These are phyloP conservation scores for Pteropus alecto DNA, from an alignment of 2,113 vertebrate genomes.

Conservation along the genomic window DNA sequence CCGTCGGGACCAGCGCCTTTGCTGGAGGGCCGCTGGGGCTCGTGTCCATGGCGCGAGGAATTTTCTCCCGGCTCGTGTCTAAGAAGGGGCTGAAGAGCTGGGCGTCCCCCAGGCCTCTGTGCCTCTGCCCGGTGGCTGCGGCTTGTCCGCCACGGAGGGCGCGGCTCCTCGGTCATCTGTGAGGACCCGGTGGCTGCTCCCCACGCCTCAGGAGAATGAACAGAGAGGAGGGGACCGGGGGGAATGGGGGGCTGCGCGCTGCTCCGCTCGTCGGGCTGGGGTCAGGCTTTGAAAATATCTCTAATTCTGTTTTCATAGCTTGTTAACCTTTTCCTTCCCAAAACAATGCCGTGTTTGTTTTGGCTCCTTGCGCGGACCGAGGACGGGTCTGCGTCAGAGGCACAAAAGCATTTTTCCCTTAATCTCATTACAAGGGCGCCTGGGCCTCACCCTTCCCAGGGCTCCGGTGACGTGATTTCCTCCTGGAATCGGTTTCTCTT, in stretches of 20 bases:
- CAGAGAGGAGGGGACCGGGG: background rate
- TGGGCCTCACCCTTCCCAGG: slow-evolving; percentile 81
- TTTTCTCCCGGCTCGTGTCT: background rate
- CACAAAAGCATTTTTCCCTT: slow-evolving; percentile 72
- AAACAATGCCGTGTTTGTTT: slow-evolving; percentile 77
- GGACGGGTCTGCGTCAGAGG: slow-evolving; percentile 71
- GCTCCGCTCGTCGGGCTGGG: no score
- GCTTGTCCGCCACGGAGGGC: accelerated
- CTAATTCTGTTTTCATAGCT: slow-evolving; percentile 76
- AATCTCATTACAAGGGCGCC: slow-evolving; percentile 78
- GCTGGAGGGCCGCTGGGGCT: background rate
- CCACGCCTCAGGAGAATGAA: background rate
- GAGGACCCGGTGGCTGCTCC: no score
- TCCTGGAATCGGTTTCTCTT: slow-evolving; percentile 79
- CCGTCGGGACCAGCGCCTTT: background rate
- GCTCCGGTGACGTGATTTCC: slow-evolving; percentile 80
- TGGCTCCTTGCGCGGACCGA: slow-evolving; percentile 63
- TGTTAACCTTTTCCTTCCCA: slow-evolving; percentile 84
- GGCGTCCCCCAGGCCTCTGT: background rate
- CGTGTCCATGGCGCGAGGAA: background rate
- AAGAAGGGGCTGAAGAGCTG: background rate
- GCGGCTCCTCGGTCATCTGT: background rate
- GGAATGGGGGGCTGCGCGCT: no score
- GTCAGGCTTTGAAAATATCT: slow-evolving; percentile 65
- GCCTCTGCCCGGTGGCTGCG: background rate